Base-by-base conservation (phyloP, 2,113 vertebrate genomes). In the Alethe castanea region DNA sequence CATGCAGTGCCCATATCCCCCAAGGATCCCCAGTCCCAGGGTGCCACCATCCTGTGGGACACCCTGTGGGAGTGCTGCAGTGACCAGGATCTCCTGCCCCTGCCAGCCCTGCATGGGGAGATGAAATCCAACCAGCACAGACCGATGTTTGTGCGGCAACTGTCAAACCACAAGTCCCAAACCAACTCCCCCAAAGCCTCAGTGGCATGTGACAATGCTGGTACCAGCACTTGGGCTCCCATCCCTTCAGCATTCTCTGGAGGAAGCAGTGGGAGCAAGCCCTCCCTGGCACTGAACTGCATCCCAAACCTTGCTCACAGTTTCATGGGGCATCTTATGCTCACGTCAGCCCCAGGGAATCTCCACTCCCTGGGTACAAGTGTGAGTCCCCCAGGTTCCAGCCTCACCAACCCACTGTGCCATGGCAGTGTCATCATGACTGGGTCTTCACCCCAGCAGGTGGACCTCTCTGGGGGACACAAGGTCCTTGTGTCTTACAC, bases 221-320 rank as follows among this genome's bases (percentile, higher is more conserved):
- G 26, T 56, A 52, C 31, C 28, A 81, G 47, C 33, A 81, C 47
- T 66, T 62, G 3, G 1, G 12, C 35, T 77, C 24, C 42, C 45
- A 40, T 36, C 22, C 25, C n/a, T 73, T 36, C 1, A 4, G 38
- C 36, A 81, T 31, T 2, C 10, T 2, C 20, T 35, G 15, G 17
- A 36, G 19, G 44, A 89, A 61, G 9, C 2, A 8, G 19, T 5
- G 24, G 33, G 42, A 85, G 15, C 5, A 44, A 88, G 14, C 12
- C 28, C 24, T 70, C 17, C 6, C 40, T 0, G 1, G n/a, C 2
- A 4, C 61, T 2, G 1, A 31, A 36, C 57, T 0, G 0, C 0
- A 9, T 23, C 8, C 24, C 54, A 83, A 77, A 91, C 11, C 29
- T 42, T 2, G 4, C 14, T 23, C 0, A 0, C 7, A 25, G 38